Base-by-base conservation (phyloP, 2,113 vertebrate species). In the Tupaia tana region DNA sequence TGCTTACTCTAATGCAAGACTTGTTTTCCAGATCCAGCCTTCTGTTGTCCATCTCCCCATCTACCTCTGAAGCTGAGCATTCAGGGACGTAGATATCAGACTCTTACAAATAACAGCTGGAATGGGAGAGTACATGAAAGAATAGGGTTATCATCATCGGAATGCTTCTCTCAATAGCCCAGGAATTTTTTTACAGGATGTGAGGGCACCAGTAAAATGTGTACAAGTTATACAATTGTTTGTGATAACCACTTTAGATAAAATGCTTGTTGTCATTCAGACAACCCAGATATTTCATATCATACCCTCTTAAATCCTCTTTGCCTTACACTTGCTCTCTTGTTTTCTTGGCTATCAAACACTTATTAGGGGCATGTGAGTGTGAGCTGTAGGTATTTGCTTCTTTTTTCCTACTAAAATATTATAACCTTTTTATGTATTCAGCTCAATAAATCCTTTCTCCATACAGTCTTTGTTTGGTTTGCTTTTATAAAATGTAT, bases 401-500 rank as follows among this genome's bases (percentile, higher is more conserved):
- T 61, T 71, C 7, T 2, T 16, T 82, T 86, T 70, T 86, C 22
- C 25, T 93, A 58, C 16, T 24, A 88, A 88, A 66, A 69, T 54
- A 70, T 61, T 78, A 22, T 90, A 29, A 27, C 14, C 12, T 58
- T 69, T 96, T 75, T 15, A 29, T 89, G 24, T 79, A 34, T 71
- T 88, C 25, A 89, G 18, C n/a, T 91, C 13, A 70, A 56, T 67
- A 86, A 87, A 86, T 64, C 15, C 11, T 90, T 89, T 86, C 54
- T 92, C 15, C 52, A 34, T 20, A 25, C 2, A 59, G 64, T 69
- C 25, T 96, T 93, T 90, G 15, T 94, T 92, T 73, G 15, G 9
- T 86, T 94, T 95, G 18, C 19, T 88, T 89, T 90, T 90, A 12
- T 89, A 34, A 67, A 84, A 71, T 61, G n/a, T 63, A 75, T 69